Evolutionary conservation across 2,797 vertebrate species (phyloP).

Genomic region (Eurystomus glaucurus): DNA sequence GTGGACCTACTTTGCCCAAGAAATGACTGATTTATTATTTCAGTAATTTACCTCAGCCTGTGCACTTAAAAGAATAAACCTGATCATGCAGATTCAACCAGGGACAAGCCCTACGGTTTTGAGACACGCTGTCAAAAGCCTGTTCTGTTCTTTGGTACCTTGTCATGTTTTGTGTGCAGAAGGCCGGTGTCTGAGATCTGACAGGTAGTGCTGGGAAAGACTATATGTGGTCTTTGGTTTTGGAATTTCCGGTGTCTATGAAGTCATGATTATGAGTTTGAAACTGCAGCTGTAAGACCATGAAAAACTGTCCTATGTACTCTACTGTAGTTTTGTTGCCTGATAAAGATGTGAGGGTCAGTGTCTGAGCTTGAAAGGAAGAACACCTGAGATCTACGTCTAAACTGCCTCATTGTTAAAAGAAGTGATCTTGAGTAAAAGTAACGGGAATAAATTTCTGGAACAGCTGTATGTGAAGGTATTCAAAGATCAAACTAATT

Average conservation of each 20-base stretch:
- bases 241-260: not conserved
- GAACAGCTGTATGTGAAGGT: not conserved
- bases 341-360: not conserved
- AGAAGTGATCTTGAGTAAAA: not conserved
- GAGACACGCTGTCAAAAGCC: not conserved
- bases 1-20: not conserved
- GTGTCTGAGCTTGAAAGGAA: not conserved
- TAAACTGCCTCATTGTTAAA: not conserved
- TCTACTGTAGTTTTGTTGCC: not conserved
- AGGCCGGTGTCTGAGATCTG: not conserved
- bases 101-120: not conserved
- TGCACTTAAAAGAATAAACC: not conserved
- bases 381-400: not conserved
- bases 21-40: not conserved
- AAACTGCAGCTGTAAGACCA: not conserved
- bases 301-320: not conserved
- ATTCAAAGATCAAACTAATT: not conserved
- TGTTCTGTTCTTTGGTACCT: not conserved
- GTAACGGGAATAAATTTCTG: not conserved
- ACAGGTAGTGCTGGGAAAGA: not conserved
- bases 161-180: not conserved
- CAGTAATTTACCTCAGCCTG: not conserved
- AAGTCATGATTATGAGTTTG: not conserved
- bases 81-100: not conserved
- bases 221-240: accelerated